Conservation (phyloP, 2,113 vertebrate genomes). For the Aegithalos caudatus region DNA sequence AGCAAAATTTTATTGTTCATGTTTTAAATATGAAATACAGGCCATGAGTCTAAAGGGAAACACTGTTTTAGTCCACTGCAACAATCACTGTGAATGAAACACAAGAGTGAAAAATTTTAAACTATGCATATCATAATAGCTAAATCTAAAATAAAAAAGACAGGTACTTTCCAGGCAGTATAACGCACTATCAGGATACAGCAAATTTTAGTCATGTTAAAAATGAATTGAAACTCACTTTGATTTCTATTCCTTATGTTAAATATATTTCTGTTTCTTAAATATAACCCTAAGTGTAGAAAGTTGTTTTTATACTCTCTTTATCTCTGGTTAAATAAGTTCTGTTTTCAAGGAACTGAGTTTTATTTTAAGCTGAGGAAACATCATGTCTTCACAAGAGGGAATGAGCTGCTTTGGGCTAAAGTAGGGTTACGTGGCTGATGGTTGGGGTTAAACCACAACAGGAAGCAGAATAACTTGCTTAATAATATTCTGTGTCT, state of each 20-base stretch:
- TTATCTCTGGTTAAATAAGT: background rate
- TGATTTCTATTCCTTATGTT: background rate
- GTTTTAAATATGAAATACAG: constrained; percentile 17
- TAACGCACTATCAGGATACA: background rate
- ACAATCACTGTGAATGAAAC: constrained; percentile 31
- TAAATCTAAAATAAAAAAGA: background rate
- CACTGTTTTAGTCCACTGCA: constrained; percentile 6
- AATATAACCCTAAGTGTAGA: background rate
- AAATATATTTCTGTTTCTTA: background rate
- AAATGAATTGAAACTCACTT: background rate
- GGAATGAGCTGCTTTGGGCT: background rate
- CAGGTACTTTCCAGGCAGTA: background rate
- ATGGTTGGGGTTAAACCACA: background rate
- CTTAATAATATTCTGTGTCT: background rate
- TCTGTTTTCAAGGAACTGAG: background rate
- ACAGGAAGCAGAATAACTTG: background rate
- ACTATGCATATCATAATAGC: background rate
- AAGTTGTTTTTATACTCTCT: background rate
- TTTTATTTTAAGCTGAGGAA: background rate
- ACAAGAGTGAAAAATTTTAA: background rate
- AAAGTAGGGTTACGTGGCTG: background rate
- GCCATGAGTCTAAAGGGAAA: constrained; percentile 18
- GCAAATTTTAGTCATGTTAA: background rate
- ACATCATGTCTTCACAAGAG: background rate
- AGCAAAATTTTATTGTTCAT: background rate